Conservation (phyloP, 1,140 invertebrate species). For the Phthorimaea operculella region DNA sequence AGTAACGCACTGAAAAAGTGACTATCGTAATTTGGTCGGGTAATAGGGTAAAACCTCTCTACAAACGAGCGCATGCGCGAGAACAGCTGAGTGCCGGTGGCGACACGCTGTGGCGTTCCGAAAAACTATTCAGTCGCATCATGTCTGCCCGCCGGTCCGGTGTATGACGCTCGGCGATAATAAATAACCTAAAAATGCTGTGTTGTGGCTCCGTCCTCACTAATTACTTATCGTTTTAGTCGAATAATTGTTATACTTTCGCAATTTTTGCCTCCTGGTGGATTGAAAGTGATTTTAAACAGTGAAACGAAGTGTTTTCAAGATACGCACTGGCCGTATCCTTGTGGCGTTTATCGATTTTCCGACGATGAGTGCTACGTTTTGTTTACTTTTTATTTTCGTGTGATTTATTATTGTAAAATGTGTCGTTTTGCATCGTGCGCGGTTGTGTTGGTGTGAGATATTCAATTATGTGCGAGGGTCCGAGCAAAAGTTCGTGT, state of each 20-base stretch:
- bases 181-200: constrained; percentile 54
- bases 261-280: constrained; percentile 5
- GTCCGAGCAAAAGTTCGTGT: constrained; percentile 59
- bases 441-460: constrained; percentile 50
- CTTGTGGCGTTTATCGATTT: constrained; percentile 62
- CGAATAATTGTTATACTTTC: not conserved
- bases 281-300: constrained; percentile 29
- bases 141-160: constrained; percentile 61
- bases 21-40: not conserved
- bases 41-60: too few relatives aligned
- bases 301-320: constrained; percentile 33
- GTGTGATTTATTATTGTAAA: constrained; percentile 37
- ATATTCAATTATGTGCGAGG: constrained; percentile 63
- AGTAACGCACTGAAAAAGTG: not conserved
- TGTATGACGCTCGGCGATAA: constrained; percentile 45
- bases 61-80: constrained; percentile 53
- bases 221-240: constrained; percentile 31
- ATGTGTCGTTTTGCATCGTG: constrained; percentile 47
- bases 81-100: constrained; percentile 59
- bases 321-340: constrained; percentile 48
- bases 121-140: constrained; percentile 63
- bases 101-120: constrained; percentile 41
- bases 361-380: constrained; percentile 62
- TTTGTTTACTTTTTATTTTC: constrained; percentile 61
- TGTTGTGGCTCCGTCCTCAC: constrained; percentile 48